Evolutionary conservation across 2,888 invertebrate genomes (phyloP), one percentile per base, ranked within the genome.

Genomic region (Morpho deidamia): DNA sequence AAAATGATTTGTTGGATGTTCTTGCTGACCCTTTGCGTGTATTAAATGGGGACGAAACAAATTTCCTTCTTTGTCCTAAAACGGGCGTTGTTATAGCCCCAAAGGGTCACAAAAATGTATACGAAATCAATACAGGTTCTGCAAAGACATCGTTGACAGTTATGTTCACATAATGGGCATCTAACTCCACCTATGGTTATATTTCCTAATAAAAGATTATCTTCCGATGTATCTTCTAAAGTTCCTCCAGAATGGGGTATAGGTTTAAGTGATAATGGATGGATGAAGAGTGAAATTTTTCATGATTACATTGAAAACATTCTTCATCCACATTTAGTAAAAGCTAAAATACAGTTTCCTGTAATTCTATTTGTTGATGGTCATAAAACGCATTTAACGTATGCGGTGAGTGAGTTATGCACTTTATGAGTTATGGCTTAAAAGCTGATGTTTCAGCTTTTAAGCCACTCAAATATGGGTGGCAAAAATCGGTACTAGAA

Each of bases 271-370:
- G 76, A 78, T 8, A 74, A 66, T 50, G 81, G 81, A 4, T 81
- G 78, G 79, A 83, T 81, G 80, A 78, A 71, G 23, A 46, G 69
- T 0, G 76, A 78, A 40, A 33, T 76, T 8, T 82, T 83, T 59
- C 69, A 66, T 54, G 74, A 79, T 48, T 83, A 79, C 52, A 71
- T 78, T 23, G 61, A 66, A 23, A 49, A 37, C 39, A 11, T 49
- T 11, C 43, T 50, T 10, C 33, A 50, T 42, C 50, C 47, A 8
- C 11, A 55, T 32, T 14, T 55, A 11, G 10, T 47, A 8, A 32
- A 51, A 53, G 46, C 51, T 34, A 8, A 51, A 47, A 41, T 44
- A 58, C 14, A 10, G 48, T 12, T 62, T 4, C 62, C 64, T 1
- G 46, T 66, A 0, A 56, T 64, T 32, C 32, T 62, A 8, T 64